Evolutionary conservation across 2,888 invertebrate genomes (phyloP), one percentile per base, ranked within the genome.

Genomic region (Sphaerophoria rueppellii): DNA sequence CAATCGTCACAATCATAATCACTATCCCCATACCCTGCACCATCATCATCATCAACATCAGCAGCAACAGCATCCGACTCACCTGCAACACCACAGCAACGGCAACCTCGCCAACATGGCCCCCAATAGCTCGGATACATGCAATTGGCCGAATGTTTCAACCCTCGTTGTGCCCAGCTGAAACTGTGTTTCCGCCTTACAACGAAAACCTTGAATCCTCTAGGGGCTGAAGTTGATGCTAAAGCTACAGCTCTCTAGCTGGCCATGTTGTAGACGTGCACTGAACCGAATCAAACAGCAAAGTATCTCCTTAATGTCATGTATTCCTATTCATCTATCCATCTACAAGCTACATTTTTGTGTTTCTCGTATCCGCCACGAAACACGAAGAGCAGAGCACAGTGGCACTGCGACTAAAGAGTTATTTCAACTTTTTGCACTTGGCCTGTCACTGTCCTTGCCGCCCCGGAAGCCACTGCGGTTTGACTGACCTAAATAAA

Each of bases 151-250:
- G 86, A 89, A 89, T 88, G 89, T 90, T 79, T 88, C 90, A 87
- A 90, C 87, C 63, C 86, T 90, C 78, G 89, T 91, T 88, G 90
- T 91, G 88, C 91, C 91, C 88, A 91, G 91, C 90, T 91, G 91
- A 91, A 90, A 86, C 75, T 24, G 52, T 71, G 63, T 48, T 34
- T 54, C 61, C 67, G 32, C 60, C 61, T 57, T 72, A 37, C 80
- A 76, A 65, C 73, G 70, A 85, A 79, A 60, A 75, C 7, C 65
- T 24, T 40, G 60, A 72, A 35, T 67, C 52, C 75, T 79, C 72
- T 75, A 71, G 76, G 69, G 70, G 73, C 73, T 70, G 48, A 60
- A 76, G 73, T 70, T 69, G 48, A 61, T 73, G 43, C 79, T 24
- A 2, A 24, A 24, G 24, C 24, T 24, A 2, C 24, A 24, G 24